These are phyloP conservation scores for Heliconius sara DNA, from an alignment of 2,888 invertebrate species.

Conservation along the genomic window DNA sequence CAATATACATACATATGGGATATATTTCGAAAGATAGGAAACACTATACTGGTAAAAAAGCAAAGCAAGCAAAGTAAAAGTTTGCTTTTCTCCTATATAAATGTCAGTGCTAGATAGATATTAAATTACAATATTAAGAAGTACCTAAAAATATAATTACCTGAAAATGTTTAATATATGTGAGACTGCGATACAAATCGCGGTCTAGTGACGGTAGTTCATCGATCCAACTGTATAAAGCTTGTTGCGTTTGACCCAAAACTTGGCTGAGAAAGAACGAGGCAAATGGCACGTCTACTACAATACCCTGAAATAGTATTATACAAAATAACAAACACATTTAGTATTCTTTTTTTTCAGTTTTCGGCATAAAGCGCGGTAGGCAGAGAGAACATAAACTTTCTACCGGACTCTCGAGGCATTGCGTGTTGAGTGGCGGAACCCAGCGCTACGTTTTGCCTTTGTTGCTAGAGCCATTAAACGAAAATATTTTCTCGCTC, in stretches of 20 bases:
- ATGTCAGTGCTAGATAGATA: neutral
- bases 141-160: slow-evolving; percentile 53
- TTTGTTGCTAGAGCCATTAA: too few species aligned
- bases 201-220: slow-evolving; percentile 98
- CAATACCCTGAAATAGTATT: slow-evolving; percentile 90
- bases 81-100: too few species aligned
- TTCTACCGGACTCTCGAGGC: too few species aligned
- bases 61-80: too few species aligned
- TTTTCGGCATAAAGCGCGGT: too few species aligned
- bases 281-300: slow-evolving; percentile 99
- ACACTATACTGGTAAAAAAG: too few species aligned
- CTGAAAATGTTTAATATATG: slow-evolving; percentile 96
- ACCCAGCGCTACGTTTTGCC: too few species aligned
- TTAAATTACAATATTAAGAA: neutral
- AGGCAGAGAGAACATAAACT: too few species aligned
- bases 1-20: too few species aligned
- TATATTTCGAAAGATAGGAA: too few species aligned
- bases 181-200: slow-evolving; percentile 97
- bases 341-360: neutral
- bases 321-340: neutral
- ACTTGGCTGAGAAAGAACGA: slow-evolving; percentile 99
- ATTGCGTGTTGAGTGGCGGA: too few species aligned
- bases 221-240: slow-evolving; percentile 98
- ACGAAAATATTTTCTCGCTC: too few species aligned
- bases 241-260: slow-evolving; percentile 95